These are phyloP conservation scores for Helobdella robusta DNA, from an alignment of 2,888 invertebrate genomes.

Conservation along the genomic window DNA sequence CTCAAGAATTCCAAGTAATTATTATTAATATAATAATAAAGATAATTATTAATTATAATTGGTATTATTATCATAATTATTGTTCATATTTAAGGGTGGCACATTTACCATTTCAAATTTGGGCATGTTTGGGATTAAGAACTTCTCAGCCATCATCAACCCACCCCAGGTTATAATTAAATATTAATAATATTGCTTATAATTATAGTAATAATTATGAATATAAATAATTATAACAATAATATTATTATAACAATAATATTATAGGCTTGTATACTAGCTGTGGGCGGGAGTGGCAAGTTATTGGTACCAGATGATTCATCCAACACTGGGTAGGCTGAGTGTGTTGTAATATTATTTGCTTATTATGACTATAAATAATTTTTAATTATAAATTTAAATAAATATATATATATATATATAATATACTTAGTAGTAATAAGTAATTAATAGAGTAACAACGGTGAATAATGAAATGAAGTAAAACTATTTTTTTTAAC, in stretches of 20 bases:
- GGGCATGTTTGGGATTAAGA: conserved; percentile 82
- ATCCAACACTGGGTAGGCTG: conserved; percentile 68
- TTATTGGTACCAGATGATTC: conserved; percentile 65
- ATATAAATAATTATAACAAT: too few relatives aligned
- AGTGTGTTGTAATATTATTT: too few relatives aligned
- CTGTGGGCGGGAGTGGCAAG: conserved; percentile 72
- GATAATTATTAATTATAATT: background rate
- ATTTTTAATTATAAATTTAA: too few relatives aligned
- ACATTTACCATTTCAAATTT: conserved; percentile 88
- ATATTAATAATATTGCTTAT: too few relatives aligned
- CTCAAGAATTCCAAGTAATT: conserved; percentile 74
- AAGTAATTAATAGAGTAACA: too few relatives aligned
- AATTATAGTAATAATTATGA: too few relatives aligned
- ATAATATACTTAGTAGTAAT: too few relatives aligned
- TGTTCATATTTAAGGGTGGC: conserved; percentile 60
- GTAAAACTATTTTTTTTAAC: too few relatives aligned
- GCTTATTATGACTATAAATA: too few relatives aligned
- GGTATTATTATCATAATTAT: background rate
- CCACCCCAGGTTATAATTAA: conserved; percentile 78
- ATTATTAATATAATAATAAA: background rate
- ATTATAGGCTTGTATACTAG: conserved; percentile 69
- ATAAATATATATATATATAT: too few relatives aligned
- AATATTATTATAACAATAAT: conserved; percentile 18
- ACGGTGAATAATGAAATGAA: too few relatives aligned
- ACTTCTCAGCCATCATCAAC: conserved; percentile 86